Conservation (phyloP, 2,888 invertebrate genomes). For the Colletes collaris region DNA sequence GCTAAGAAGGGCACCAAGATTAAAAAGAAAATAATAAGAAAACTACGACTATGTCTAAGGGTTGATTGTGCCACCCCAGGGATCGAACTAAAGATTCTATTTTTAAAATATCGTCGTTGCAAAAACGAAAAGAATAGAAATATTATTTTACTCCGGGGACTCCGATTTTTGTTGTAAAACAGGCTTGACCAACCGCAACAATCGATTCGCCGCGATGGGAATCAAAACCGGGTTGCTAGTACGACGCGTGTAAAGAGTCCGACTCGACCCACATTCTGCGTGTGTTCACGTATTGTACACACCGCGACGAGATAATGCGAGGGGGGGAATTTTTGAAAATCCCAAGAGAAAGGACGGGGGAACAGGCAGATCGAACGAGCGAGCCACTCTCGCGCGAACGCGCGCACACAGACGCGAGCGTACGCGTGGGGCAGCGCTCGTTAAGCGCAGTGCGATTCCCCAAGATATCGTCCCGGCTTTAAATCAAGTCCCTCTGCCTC, state of each 20-base stretch:
- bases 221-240: conserved; percentile 9
- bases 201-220: conserved; percentile 1
- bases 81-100: no score
- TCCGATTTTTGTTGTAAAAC: neutral
- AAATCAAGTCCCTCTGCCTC: conserved; percentile 77
- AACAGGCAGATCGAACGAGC: conserved; percentile 26
- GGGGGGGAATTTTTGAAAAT: conserved; percentile 57
- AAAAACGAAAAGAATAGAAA: no score
- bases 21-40: no score
- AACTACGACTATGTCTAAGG: no score
- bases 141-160: no score
- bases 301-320: neutral
- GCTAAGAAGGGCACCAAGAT: no score
- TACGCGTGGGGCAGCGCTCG: conserved; percentile 74
- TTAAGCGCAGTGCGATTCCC: conserved; percentile 78
- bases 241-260: conserved; percentile 6
- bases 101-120: no score
- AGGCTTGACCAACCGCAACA: neutral
- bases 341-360: conserved; percentile 7
- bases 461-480: conserved; percentile 78
- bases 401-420: conserved; percentile 2
- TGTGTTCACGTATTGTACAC: conserved; percentile 9
- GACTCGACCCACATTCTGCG: conserved; percentile 47
- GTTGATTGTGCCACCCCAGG: no score
- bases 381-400: conserved; percentile 8